Conservation (phyloP, 2,797 vertebrate species). For the Echiichthys vipera region DNA sequence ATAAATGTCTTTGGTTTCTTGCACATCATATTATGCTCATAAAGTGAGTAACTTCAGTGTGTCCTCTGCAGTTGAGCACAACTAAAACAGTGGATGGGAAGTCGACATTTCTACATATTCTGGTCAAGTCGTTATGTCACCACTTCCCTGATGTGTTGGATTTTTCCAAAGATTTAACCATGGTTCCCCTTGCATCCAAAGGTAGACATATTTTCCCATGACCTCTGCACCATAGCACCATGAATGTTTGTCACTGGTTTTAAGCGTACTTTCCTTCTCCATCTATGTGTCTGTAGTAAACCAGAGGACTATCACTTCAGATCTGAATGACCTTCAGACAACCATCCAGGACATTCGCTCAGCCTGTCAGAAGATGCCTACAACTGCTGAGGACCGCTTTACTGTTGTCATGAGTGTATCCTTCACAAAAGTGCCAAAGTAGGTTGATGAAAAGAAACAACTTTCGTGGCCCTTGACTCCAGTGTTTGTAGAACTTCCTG, state of each 20-base stretch:
- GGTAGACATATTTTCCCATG: conserved; percentile 74
- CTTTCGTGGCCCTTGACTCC: conserved; percentile 71
- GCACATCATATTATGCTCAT: background rate
- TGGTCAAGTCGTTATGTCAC: conserved; percentile 96
- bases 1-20: background rate
- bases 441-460: background rate
- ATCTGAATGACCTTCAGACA: conserved; percentile 91
- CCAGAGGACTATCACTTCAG: conserved; percentile 89
- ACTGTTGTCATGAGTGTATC: conserved; percentile 94
- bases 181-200: conserved; percentile 95
- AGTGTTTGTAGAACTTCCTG: conserved; percentile 89
- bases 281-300: conserved; percentile 85
- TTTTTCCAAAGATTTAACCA: conserved; percentile 96
- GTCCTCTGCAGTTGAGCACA: conserved; percentile 90
- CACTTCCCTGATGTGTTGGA: conserved; percentile 98
- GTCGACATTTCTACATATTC: conserved; percentile 97
- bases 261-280: background rate
- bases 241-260: background rate
- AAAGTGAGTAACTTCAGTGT: background rate
- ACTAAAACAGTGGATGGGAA: conserved; percentile 98
- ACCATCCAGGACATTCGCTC: conserved; percentile 92
- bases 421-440: conserved; percentile 62
- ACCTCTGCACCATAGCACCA: background rate
- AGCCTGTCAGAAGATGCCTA: conserved; percentile 92
- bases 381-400: conserved; percentile 91